phyloP scores from a whole-genome alignment of 2,888 invertebrate genomes.

The Drosophila mercatorum region DNA sequence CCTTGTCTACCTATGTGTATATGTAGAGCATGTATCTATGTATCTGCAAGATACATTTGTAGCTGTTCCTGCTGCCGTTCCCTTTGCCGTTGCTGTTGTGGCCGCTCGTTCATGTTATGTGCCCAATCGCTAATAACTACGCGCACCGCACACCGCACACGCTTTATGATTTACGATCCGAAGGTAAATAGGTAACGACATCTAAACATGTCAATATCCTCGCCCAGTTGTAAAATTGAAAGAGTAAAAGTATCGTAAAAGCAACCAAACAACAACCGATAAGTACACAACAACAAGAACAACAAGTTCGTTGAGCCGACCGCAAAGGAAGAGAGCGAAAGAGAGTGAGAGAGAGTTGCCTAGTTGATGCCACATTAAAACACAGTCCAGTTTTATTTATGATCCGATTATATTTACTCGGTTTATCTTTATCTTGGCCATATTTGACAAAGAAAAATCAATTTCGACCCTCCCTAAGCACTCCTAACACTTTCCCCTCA shows the following conservation, averaged over 20 bases:
- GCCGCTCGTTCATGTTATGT: slow-evolving; percentile 11
- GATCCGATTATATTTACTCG: slow-evolving; percentile 22
- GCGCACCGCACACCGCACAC: slow-evolving; percentile 55
- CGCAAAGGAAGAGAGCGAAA: slow-evolving; percentile 15
- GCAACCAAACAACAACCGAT: slow-evolving; percentile 50
- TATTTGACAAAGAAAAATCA: slow-evolving; percentile 59
- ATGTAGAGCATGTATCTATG: slow-evolving; percentile 11
- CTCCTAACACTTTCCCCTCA: slow-evolving; percentile 20
- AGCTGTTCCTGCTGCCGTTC: slow-evolving; percentile 16
- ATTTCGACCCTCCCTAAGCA: slow-evolving; percentile 43
- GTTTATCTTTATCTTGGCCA: slow-evolving; percentile 35
- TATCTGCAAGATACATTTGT: slow-evolving; percentile 69
- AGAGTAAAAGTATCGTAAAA: slow-evolving; percentile 77
- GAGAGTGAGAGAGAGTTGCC: background rate
- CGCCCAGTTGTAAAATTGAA: slow-evolving; percentile 74
- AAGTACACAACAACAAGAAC: slow-evolving; percentile 58
- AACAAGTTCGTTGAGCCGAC: slow-evolving; percentile 42
- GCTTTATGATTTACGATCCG: slow-evolving; percentile 76
- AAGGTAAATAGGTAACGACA: slow-evolving; percentile 79
- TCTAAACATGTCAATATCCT: slow-evolving; percentile 80
- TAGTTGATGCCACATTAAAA: slow-evolving; percentile 43
- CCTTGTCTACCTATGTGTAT: slow-evolving; percentile 33
- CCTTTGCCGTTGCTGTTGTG: background rate
- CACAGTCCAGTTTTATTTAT: slow-evolving; percentile 44
- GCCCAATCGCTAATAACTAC: slow-evolving; percentile 43